Base-by-base conservation (phyloP, 2,888 invertebrate species). In the Lasioglossum oenotherae region DNA sequence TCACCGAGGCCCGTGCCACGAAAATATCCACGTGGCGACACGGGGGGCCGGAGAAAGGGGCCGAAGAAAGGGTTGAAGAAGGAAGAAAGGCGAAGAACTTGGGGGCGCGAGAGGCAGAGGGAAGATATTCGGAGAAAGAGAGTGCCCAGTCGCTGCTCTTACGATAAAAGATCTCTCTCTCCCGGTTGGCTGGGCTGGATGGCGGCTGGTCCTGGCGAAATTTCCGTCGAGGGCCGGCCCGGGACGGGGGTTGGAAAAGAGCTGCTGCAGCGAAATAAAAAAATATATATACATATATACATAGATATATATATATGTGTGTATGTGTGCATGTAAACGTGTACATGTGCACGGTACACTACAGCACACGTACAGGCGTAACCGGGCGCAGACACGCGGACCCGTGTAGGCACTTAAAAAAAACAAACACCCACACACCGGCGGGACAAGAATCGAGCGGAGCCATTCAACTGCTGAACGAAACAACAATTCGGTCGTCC, bases 401-500 rank as follows among this genome's bases (percentile, higher is more conserved):
- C 27, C 60, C 82, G 87, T 84, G 84, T 86, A 84, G 87, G 87
- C 86, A 88, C 88, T 88, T 88, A 88, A 88, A 88, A 67, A 67
- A 87, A 85, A 85, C 87, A 87, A 87, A 87, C 82, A 87, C 87
- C 72, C 80, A 81, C 83, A 86, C 87, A 60, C 23, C 31, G 67
- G 8, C 67, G 35, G 79, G 81, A 88, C 85, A 88, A 90, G 89
- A 87, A 88, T 87, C 82, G 84, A 86, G 84, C 85, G 79, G 76
- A 89, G 88, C 89, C 92, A 90, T 89, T 90, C 85, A 91, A 87
- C 91, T 67, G 88, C 81, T 81, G 90, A 89, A 91, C 92, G 92
- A 92, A 92, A 91, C 92, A 92, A 90, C 92, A 92, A 92, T 92
- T 92, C 88, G 88, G 84, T 88, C 89, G 88, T 89, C 90, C 91